Conservation (phyloP, 1,140 invertebrate species). For the Rhizoglyphus robini region DNA sequence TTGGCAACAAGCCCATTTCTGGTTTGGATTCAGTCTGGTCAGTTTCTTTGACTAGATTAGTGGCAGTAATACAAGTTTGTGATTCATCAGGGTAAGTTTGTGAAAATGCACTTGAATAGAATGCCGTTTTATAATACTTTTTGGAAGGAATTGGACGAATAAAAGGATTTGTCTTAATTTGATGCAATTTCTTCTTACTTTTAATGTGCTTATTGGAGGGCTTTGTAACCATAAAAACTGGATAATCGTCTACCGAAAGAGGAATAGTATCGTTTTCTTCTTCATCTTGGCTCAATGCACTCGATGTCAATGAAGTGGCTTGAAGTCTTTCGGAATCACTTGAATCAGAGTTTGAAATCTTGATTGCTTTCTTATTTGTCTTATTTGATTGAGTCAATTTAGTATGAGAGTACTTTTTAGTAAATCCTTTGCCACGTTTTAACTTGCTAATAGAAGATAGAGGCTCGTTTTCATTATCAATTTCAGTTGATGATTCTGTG, state of each 20-base stretch:
- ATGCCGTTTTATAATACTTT: conserved; percentile 11
- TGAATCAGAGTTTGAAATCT: conserved; percentile 22
- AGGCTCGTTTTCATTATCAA: conserved; percentile 21
- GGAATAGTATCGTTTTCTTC: not conserved
- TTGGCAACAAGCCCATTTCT: not conserved
- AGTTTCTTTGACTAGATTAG: not conserved
- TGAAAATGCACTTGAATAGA: conserved; percentile 10
- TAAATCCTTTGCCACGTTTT: no score
- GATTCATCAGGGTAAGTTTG: conserved; percentile 2
- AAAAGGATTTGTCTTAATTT: conserved; percentile 11
- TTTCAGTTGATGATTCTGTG: conserved; percentile 17
- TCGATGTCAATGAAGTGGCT: conserved; percentile 42
- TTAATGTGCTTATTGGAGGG: conserved; percentile 3
- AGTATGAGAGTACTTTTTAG: no score
- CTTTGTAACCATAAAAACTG: conserved; percentile 17
- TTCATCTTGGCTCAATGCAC: not conserved
- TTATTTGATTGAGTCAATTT: conserved; percentile 13
- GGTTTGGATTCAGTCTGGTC: not conserved
- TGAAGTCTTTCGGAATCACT: conserved; percentile 46
- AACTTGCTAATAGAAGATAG: no score
- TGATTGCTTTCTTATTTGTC: conserved; percentile 36
- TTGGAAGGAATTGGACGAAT: conserved; percentile 4
- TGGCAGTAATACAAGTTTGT: not conserved
- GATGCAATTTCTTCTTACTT: conserved; percentile 1
- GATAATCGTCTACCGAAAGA: not conserved